Conservation (phyloP, 2,113 vertebrate genomes). For the Amblyopsis rosae region DNA sequence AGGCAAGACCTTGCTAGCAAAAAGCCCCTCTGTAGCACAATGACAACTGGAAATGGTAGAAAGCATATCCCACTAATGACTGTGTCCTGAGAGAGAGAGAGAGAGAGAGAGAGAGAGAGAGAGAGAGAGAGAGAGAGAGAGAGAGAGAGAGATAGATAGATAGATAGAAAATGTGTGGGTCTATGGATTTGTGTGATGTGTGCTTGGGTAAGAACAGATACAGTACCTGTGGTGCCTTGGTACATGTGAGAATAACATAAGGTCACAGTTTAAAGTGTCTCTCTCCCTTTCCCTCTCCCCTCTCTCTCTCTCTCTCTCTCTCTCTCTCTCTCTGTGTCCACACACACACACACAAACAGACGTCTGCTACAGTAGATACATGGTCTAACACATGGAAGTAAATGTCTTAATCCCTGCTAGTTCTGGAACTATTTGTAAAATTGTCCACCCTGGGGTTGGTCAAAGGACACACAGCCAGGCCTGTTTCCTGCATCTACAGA, state of each 20-base stretch:
- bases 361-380: background rate
- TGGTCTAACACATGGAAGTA: background rate
- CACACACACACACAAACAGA: too few species aligned
- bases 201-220: background rate
- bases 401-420: too few species aligned
- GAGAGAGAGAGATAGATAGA: background rate
- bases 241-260: too few species aligned
- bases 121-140: background rate
- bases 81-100: constrained; percentile 10
- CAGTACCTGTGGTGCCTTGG: background rate
- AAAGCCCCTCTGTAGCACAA: constrained; percentile 54
- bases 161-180: background rate
- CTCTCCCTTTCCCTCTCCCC: background rate
- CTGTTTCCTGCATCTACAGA: too few species aligned
- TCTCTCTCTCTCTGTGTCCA: background rate
- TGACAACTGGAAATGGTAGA: constrained; percentile 60
- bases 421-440: too few species aligned
- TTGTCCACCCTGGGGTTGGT: too few species aligned
- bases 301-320: background rate
- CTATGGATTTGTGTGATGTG: background rate
- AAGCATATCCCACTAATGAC: constrained; percentile 64
- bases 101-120: background rate
- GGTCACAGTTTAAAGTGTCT: background rate
- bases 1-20: constrained; percentile 44
- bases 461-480: too few species aligned